These are phyloP conservation scores for Suncus etruscus DNA, from an alignment of 2,113 vertebrate species.

Conservation along the genomic window DNA sequence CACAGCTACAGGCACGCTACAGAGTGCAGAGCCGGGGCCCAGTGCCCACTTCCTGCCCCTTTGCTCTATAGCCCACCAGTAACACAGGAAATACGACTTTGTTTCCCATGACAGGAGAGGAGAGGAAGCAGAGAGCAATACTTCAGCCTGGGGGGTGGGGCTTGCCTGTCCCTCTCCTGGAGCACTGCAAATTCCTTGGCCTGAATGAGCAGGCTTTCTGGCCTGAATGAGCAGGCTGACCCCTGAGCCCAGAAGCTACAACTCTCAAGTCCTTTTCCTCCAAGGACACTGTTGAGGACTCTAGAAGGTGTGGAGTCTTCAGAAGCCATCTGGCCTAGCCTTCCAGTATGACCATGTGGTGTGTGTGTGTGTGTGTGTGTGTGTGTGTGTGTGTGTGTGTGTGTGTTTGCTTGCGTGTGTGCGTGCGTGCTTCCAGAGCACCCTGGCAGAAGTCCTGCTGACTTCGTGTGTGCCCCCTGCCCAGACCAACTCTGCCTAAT, in stretches of 20 bases:
- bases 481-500: neutral
- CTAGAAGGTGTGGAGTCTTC: neutral
- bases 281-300: neutral
- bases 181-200: no score
- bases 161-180: neutral
- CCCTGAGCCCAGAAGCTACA: neutral
- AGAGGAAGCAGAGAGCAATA: neutral
- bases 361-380: no score
- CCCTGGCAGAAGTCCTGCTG: neutral
- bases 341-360: neutral
- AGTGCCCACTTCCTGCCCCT: neutral
- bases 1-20: neutral
- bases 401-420: no score
- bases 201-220: no score
- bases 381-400: no score
- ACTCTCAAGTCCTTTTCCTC: fast-evolving
- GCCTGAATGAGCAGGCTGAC: no score
- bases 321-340: neutral
- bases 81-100: neutral
- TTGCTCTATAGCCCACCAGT: neutral
- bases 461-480: neutral
- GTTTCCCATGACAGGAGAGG: neutral
- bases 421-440: neutral
- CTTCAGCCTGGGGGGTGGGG: no score
- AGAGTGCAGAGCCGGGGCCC: neutral